Evolutionary conservation across 2,113 vertebrate species (phyloP).

Genomic region (Cinclus cinclus): DNA sequence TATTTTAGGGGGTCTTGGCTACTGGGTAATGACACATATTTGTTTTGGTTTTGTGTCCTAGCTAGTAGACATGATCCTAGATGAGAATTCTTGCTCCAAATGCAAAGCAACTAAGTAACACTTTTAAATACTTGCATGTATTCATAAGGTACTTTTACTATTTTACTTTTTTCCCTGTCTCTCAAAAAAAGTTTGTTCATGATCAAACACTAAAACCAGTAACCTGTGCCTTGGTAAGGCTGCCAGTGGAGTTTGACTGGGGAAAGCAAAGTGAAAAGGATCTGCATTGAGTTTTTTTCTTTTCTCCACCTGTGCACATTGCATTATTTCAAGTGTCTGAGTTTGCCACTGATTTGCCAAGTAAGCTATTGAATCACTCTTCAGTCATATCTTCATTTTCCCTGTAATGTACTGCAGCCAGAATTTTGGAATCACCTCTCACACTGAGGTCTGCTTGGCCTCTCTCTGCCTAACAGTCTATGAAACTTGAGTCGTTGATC

Average conservation of each 20-base stretch:
- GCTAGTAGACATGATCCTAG: not conserved
- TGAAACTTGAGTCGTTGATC: not conserved
- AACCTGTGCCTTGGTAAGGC: not conserved
- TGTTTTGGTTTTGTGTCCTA: not conserved
- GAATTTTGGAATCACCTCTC: not conserved
- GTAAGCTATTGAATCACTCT: not conserved
- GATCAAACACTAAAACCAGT: not conserved
- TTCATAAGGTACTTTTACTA: not conserved
- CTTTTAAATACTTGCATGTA: not conserved
- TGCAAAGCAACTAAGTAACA: not conserved
- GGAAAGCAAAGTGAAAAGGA: not conserved
- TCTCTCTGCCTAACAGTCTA: not conserved
- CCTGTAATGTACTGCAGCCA: not conserved
- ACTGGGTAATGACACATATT: fast-evolving
- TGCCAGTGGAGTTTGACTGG: not conserved
- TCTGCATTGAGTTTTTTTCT: not conserved
- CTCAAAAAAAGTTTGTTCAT: not conserved
- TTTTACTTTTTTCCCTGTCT: not conserved
- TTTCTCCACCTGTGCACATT: not conserved
- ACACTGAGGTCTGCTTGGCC: not conserved
- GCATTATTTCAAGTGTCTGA: not conserved
- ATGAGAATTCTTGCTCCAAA: not conserved
- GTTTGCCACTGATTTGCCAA: not conserved
- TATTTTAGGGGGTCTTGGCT: not conserved
- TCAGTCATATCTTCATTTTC: not conserved